These are phyloP conservation scores for Rhynchotus rufescens DNA, from an alignment of 2,797 vertebrate genomes.

Conservation along the genomic window DNA sequence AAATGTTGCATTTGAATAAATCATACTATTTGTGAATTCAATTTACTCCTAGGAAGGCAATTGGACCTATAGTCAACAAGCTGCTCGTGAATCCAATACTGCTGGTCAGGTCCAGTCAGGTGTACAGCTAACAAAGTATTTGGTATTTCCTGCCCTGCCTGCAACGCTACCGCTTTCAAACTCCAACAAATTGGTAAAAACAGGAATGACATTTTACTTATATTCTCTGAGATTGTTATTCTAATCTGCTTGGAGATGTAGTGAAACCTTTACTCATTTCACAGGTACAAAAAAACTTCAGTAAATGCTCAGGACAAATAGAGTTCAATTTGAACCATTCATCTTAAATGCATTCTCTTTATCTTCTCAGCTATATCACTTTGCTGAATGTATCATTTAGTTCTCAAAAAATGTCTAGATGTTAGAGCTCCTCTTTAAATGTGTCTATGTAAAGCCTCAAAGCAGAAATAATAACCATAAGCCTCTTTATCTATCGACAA, in stretches of 20 bases:
- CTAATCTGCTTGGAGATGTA: neutral
- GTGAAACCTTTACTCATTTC: neutral
- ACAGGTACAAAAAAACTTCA: neutral
- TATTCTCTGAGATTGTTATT: neutral
- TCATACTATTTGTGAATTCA: no score
- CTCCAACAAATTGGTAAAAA: neutral
- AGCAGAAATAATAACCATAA: neutral
- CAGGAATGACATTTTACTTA: neutral
- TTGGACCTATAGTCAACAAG: no score
- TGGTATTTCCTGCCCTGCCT: no score
- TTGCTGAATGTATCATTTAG: neutral
- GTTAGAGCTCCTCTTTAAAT: neutral
- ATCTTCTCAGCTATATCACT: neutral
- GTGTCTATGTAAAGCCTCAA: neutral
- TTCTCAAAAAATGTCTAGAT: neutral
- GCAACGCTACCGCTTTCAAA: no score
- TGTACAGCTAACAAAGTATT: no score
- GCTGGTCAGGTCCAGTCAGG: no score
- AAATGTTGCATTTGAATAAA: no score
- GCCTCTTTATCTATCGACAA: neutral
- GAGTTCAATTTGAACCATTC: neutral
- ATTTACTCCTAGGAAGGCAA: no score
- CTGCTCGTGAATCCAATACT: no score
- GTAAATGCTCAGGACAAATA: neutral
- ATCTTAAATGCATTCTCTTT: neutral